phyloP scores from a whole-genome alignment of 2,797 vertebrate genomes.

The Takifugu ocellatus region DNA sequence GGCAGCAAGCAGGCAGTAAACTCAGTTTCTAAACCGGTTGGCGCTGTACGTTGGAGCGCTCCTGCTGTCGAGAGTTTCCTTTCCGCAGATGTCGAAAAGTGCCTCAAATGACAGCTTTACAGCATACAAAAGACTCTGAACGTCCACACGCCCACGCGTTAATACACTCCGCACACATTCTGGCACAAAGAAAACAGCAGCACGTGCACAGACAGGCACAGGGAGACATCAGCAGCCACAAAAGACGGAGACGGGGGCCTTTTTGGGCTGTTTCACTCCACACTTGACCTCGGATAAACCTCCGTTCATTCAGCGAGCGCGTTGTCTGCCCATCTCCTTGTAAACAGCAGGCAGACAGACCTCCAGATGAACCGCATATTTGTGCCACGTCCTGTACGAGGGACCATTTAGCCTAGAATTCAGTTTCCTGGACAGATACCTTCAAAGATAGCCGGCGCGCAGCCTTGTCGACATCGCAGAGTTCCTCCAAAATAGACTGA shows the following conservation, averaged over 20 bases:
- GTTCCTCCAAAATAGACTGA: constrained; percentile 43
- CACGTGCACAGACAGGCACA: constrained; percentile 48
- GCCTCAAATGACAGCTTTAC: constrained; percentile 30
- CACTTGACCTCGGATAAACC: constrained; percentile 56
- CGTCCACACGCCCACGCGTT: constrained; percentile 31
- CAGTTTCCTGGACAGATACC: constrained; percentile 43
- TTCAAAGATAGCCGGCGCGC: constrained; percentile 43
- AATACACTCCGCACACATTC: constrained; percentile 28
- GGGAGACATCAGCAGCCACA: constrained; percentile 25
- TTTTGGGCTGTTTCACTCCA: constrained; percentile 26
- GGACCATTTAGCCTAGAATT: constrained; percentile 23
- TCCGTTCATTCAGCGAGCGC: constrained; percentile 28
- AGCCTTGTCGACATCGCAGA: constrained; percentile 47
- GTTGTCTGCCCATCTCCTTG: constrained; percentile 27
- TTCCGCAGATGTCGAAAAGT: constrained; percentile 21
- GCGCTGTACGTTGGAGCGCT: not conserved
- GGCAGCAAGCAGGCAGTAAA: no score
- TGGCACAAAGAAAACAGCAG: constrained; percentile 55
- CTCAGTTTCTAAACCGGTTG: no score
- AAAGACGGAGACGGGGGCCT: constrained; percentile 21
- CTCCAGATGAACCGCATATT: constrained; percentile 33
- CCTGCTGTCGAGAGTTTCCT: constrained; percentile 3
- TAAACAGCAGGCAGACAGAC: constrained; percentile 19
- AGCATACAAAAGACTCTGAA: constrained; percentile 35
- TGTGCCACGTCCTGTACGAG: constrained; percentile 43